Evolutionary conservation across 2,113 vertebrate species (phyloP), one percentile per base, ranked within the genome.

Genomic region (Larimichthys polyactis): DNA sequence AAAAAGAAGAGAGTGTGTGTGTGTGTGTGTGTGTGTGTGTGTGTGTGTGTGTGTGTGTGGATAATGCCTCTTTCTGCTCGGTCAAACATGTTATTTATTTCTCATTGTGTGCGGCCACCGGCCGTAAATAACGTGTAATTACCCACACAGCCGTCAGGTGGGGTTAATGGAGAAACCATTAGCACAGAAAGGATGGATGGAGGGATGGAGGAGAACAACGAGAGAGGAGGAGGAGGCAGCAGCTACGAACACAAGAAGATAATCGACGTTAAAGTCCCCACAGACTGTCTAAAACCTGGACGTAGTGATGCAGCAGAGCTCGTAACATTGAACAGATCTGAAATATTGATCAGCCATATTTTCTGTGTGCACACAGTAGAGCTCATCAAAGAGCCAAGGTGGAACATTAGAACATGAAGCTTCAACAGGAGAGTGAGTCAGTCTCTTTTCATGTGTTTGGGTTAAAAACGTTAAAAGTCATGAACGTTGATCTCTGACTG

Each of bases 161-260:
- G 84, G 78, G 85, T 89, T 91, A 90, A 90, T 89, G 79, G 90
- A 86, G 81, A 75, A 79, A 48, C 63, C 81, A 88, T 85, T 89
- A 92, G 81, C 71, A 66, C 10, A 36, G 58, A 59, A 27, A 14
- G 78, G 15, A 58, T 16, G 36, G 77, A 80, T 16, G 64, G 73
- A 60, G 10, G 43, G 9, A 20, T 40, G 36, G 36, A 40, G 36
- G 36, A 40, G 36, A 40, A 8, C 36, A 8, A 40, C 36, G 2
- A 8, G 0, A 2, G 36, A 40, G 36, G 7, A 8, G 2, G 36
- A 40, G 36, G 36, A 9, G 7, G 36, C 7, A 9, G 36, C 36
- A 40, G 36, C 36, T 40, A 40, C 36, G 8, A 40, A 40, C 36
- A 40, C 8, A 2, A 40, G 36, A 8, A 40, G 7, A 40, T 8